Evolutionary conservation across 2,797 vertebrate genomes (phyloP).

Genomic region (Oreochromis grahami): DNA sequence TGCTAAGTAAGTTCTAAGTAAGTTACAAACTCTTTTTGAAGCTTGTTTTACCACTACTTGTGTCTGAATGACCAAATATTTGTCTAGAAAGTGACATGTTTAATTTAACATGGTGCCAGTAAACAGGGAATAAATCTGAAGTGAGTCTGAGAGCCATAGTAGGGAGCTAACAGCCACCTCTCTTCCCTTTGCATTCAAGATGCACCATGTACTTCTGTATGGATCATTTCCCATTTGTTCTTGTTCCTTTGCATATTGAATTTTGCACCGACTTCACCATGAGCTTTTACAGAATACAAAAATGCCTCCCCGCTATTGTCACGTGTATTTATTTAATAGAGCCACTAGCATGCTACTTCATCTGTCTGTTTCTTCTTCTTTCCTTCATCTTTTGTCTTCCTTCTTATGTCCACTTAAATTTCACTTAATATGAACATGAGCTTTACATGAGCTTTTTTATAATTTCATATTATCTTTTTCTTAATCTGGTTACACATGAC

Average conservation of each 20-base stretch:
- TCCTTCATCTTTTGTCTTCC: not conserved
- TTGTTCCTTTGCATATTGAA: not conserved
- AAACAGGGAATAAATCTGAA: not conserved
- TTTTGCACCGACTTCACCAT: not conserved
- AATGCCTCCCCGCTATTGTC: not conserved
- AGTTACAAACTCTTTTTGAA: not conserved
- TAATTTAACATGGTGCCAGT: not conserved
- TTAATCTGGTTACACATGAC: not conserved
- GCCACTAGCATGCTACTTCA: not conserved
- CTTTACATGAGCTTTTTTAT: not conserved
- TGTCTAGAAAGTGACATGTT: not conserved
- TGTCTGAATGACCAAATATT: not conserved
- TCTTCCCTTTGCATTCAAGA: constrained; percentile 10
- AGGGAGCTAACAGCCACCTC: not conserved
- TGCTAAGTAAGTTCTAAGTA: not conserved
- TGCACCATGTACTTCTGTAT: not conserved
- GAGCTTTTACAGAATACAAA: not conserved
- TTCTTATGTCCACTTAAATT: not conserved
- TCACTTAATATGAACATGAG: not conserved
- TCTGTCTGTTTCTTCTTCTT: not conserved
- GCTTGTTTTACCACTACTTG: not conserved
- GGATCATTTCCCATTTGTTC: constrained; percentile 22
- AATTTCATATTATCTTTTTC: not conserved
- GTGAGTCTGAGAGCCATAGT: not conserved
- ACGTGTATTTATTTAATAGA: not conserved